Base-by-base conservation (phyloP, 2,888 invertebrate species). In the Melinaea marsaeus region DNA sequence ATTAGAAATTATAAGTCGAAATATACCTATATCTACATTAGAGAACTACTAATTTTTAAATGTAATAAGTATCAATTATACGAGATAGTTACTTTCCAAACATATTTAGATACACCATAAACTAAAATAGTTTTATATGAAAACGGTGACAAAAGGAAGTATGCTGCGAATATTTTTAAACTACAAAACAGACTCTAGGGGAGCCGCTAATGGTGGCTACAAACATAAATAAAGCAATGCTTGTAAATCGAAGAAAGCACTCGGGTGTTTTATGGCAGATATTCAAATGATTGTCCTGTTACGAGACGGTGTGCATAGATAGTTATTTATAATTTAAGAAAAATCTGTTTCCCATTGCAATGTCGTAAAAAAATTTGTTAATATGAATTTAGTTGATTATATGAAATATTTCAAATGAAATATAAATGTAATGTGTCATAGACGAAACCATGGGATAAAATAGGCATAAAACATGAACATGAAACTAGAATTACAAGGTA, bases 221-320 rank as follows among this genome's bases (percentile, higher is more conserved):
- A 57, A 48, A 61, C 61, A 64, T 64, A 64, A 64, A 64, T 64
- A 64, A 62, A 60, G 64, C 56, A 55, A 45, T 59, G 64, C 58
- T 61, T 64, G 47, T 61, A 61, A 64, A 59, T 56, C 47, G 61
- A 64, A 62, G 59, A 64, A 64, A 64, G 64, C 64, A 51, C 58
- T 35, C 55, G n/a, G 33, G 55, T 64, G 58, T 64, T 64, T 64
- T 61, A 59, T 48, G 58, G 58, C 57, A 61, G 61, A 58, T 55
- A 58, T 61, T 59, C 64, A 57, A 61, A 64, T 61, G 61, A 37
- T 48, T 64, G 54, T 22, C 22, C 22, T 22, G 22, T 22, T 22
- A 22, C 22, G 22, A 22, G 22, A 22, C 7, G 7, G 37, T 37
- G 37, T 37, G 7, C 2, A 37, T 42, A 7, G 7, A 42, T 11